Evolutionary conservation across 2,113 vertebrate genomes (phyloP).

Genomic region (Halcyon malimbica): DNA sequence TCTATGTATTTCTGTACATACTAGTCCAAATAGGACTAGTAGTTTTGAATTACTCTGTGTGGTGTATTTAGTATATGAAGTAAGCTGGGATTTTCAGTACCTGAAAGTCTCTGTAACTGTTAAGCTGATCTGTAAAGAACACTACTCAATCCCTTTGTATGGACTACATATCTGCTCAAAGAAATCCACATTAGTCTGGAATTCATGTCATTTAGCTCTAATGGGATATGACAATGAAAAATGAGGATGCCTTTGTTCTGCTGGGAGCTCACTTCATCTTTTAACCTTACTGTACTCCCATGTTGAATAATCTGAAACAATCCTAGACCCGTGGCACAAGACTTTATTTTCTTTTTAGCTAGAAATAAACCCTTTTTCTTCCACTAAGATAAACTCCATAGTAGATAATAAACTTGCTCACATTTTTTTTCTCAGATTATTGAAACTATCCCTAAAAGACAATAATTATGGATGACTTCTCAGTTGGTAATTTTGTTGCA

Average conservation of each 20-base stretch:
- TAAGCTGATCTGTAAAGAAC: neutral
- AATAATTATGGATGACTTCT: neutral
- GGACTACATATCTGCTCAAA: neutral
- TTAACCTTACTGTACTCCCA: neutral
- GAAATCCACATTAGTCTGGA: neutral
- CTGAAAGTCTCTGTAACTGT: neutral
- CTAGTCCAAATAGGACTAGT: neutral
- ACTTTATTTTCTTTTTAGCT: neutral
- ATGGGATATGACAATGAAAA: conserved; percentile 20
- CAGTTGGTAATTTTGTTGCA: neutral
- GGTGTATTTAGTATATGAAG: neutral
- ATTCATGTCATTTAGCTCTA: neutral
- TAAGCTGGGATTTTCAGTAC: neutral
- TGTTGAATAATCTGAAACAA: neutral
- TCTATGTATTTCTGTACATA: neutral
- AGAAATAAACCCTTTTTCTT: neutral
- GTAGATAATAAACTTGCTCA: neutral
- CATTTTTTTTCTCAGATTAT: neutral
- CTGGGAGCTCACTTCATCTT: neutral
- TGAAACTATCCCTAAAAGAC: neutral
- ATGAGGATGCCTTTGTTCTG: neutral
- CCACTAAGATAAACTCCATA: neutral
- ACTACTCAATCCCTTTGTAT: neutral
- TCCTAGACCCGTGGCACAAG: neutral
- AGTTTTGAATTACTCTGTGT: neutral